Evolutionary conservation across 1,140 invertebrate genomes (phyloP).

Genomic region (Pseudomyrmex pallidus): DNA sequence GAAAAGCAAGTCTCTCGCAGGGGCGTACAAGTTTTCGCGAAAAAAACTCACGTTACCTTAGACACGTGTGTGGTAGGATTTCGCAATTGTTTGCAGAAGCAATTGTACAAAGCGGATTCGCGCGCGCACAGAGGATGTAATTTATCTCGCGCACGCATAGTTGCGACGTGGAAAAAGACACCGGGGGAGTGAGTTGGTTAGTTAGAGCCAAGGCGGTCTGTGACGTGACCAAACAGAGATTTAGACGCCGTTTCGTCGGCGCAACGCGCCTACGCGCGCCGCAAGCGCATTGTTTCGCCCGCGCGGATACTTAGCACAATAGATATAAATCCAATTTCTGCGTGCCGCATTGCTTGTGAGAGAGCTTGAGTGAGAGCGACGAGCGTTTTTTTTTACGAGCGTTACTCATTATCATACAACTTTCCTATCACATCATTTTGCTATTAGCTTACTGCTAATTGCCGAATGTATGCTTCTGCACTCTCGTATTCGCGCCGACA

Average conservation of each 20-base stretch:
- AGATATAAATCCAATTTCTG: slow-evolving; percentile 53
- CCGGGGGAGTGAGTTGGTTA: background rate
- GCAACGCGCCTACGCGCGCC: slow-evolving; percentile 6
- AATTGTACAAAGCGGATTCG: slow-evolving; percentile 7
- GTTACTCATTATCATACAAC: slow-evolving; percentile 37
- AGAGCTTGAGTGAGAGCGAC: slow-evolving; percentile 15
- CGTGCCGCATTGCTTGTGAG: slow-evolving; percentile 19
- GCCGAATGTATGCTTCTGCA: background rate
- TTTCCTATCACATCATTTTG: slow-evolving; percentile 27
- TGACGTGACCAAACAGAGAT: slow-evolving; percentile 28
- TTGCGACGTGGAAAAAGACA: background rate
- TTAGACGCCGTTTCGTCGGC: slow-evolving; percentile 28
- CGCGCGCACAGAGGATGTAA: slow-evolving; percentile 30
- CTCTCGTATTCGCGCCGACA: background rate
- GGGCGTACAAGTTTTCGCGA: no score
- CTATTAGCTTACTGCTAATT: slow-evolving; percentile 16
- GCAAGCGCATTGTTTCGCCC: slow-evolving; percentile 46
- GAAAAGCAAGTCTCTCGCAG: background rate
- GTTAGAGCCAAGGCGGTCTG: slow-evolving; percentile 2
- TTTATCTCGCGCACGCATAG: slow-evolving; percentile 27
- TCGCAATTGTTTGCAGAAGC: slow-evolving; percentile 15
- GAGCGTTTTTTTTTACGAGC: background rate
- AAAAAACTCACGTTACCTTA: background rate
- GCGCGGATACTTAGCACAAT: slow-evolving; percentile 9
- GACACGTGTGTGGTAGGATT: background rate